Percentiles rank a stretch among this genome's conserved stretches.
These are phyloP conservation scores for Harmothoe impar DNA, from an alignment of 2,888 invertebrate species.

Conservation along the genomic window DNA sequence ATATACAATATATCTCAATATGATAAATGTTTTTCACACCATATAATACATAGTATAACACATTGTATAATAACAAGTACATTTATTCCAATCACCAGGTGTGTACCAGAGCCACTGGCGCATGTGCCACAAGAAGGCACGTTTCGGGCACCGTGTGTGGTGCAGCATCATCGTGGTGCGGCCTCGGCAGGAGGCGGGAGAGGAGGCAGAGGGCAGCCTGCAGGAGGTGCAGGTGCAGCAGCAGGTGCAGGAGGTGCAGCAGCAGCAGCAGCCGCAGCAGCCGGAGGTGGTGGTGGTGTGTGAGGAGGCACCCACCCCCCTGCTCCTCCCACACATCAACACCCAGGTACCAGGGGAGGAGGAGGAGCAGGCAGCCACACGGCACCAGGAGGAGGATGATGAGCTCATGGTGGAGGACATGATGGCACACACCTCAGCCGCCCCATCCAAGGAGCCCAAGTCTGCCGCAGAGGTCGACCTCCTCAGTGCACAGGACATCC, in stretches of 20 bases:
- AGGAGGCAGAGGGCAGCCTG: neutral
- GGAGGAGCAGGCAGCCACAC: neutral
- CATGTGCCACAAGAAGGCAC: constrained; percentile 76
- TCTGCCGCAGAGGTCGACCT: constrained; percentile 58
- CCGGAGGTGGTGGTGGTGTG: too few relatives aligned
- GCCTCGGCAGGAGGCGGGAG: neutral
- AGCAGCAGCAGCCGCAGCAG: neutral
- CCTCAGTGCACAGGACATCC: constrained; percentile 68
- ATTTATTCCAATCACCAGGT: constrained; percentile 68
- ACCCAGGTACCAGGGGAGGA: neutral
- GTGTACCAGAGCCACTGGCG: constrained; percentile 82
- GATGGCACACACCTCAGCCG: neutral
- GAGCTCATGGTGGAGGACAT: neutral
- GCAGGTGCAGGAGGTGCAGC: neutral
- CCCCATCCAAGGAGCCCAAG: neutral
- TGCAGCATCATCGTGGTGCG: constrained; percentile 78
- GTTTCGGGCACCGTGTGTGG: constrained; percentile 82
- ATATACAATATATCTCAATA: too few relatives aligned
- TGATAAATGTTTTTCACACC: too few relatives aligned
- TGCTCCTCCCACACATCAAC: too few relatives aligned
- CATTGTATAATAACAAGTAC: too few relatives aligned
- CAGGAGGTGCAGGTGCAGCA: neutral
- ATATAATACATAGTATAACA: too few relatives aligned
- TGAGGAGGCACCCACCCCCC: too few relatives aligned
- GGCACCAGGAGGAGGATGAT: neutral